A percentile compares a stretch with the other conserved stretches of the same genome.
Conservation (phyloP, 2,113 vertebrate species). For the Lagopus leucura region DNA sequence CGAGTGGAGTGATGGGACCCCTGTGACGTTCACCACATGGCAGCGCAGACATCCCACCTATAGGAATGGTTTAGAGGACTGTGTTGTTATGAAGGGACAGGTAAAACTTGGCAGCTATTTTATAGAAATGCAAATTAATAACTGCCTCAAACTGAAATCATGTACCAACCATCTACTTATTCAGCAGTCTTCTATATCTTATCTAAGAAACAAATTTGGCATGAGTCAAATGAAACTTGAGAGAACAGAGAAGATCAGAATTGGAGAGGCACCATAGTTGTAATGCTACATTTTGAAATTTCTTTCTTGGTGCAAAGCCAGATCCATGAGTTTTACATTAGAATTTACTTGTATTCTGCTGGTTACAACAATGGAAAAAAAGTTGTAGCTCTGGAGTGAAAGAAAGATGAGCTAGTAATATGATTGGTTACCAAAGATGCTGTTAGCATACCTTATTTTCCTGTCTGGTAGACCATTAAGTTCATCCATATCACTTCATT, state of each 20-base stretch:
- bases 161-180: not conserved
- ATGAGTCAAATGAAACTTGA: not conserved
- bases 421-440: not conserved
- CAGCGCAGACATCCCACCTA: slow-evolving; percentile 83
- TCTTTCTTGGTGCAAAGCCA: not conserved
- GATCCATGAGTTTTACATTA: not conserved
- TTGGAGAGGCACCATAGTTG: not conserved
- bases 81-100: slow-evolving; percentile 86
- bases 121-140: not conserved
- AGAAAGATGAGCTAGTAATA: not conserved
- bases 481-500: not conserved
- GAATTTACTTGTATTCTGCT: not conserved
- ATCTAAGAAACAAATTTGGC: not conserved
- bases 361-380: not conserved
- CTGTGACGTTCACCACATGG: slow-evolving; percentile 88
- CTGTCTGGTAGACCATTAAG: not conserved
- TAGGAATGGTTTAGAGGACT: slow-evolving; percentile 81
- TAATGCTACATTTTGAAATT: not conserved
- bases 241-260: not conserved
- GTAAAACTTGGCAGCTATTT: slow-evolving; percentile 46
- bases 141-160: not conserved
- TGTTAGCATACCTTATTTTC: not conserved
- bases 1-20: slow-evolving; percentile 88
- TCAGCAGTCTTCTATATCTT: not conserved
- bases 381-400: not conserved